Percentiles rank a stretch among this genome's conserved stretches.
These are phyloP conservation scores for Heterohyrax brucei DNA, from an alignment of 2,797 vertebrate genomes.

Conservation along the genomic window DNA sequence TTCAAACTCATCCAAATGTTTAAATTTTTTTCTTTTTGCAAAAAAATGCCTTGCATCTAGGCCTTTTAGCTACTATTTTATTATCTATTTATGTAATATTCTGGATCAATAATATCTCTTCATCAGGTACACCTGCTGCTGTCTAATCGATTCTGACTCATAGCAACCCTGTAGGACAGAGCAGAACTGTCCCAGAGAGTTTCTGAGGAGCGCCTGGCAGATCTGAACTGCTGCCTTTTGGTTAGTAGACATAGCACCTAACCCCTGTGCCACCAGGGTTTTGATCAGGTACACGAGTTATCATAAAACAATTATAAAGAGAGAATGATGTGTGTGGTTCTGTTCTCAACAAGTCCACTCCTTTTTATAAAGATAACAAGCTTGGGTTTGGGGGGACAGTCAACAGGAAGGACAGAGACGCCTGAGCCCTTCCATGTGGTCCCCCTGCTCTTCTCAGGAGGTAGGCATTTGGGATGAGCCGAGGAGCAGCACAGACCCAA, in stretches of 20 bases:
- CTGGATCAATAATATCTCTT: accelerated
- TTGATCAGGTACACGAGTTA: neutral
- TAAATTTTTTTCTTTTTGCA: too few relatives aligned
- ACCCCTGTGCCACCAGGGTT: too few relatives aligned
- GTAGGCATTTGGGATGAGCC: accelerated
- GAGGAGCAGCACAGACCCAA: accelerated
- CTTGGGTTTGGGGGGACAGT: neutral
- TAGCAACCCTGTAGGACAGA: too few relatives aligned
- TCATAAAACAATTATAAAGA: too few relatives aligned
- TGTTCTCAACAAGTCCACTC: accelerated
- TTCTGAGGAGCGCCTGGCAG: too few relatives aligned
- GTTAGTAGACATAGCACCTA: too few relatives aligned
- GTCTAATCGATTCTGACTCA: too few relatives aligned
- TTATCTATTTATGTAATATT: neutral
- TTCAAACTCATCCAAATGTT: neutral
- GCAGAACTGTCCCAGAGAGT: too few relatives aligned
- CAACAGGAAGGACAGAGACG: neutral
- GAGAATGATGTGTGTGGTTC: accelerated
- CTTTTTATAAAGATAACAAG: accelerated
- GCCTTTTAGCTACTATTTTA: neutral
- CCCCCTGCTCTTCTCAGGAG: accelerated
- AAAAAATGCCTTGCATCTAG: neutral
- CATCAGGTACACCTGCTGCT: neutral
- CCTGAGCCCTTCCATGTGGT: accelerated
- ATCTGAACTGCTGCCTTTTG: too few relatives aligned